Conservation (phyloP, 1,140 invertebrate genomes). For the Heliconius hermathena region DNA sequence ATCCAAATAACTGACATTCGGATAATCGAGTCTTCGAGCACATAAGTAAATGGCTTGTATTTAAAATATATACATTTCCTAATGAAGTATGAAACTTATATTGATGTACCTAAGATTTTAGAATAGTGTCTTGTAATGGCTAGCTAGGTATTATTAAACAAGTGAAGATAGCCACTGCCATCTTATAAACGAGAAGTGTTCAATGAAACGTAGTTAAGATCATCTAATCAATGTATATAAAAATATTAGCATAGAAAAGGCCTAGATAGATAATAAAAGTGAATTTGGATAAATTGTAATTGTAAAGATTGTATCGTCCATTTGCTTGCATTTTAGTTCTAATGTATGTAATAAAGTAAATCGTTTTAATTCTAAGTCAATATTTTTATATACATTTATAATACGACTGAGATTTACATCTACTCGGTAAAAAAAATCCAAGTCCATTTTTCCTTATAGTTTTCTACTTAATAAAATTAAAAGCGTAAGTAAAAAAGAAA, state of each 20-base stretch:
- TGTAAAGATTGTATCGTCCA: neutral
- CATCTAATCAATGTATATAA: constrained; percentile 4
- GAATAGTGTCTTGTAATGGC: constrained; percentile 1
- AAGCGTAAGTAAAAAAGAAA: neutral
- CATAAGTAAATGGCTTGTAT: neutral
- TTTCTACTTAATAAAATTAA: neutral
- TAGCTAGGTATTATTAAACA: constrained; percentile 6
- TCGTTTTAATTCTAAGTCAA: constrained; percentile 1
- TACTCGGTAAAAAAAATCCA: neutral
- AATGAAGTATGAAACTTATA: constrained; percentile 1
- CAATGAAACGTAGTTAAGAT: constrained; percentile 1
- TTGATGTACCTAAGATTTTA: constrained; percentile 5
- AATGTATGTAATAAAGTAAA: neutral
- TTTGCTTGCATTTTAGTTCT: constrained; percentile 5
- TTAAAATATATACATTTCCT: too few relatives aligned
- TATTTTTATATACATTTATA: constrained; percentile 15
- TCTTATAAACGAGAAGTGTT: constrained; percentile 11
- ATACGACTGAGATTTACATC: neutral
- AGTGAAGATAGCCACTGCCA: constrained; percentile 12
- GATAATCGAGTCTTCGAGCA: neutral
- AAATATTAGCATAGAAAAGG: constrained; percentile 14
- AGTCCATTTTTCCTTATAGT: neutral
- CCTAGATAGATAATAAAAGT: constrained; percentile 9
- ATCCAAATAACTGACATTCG: too few relatives aligned
- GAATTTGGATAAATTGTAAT: constrained; percentile 3